Evolutionary conservation across 2,113 vertebrate species (phyloP).

Genomic region (Sinocyclocheilus anophthalmus): DNA sequence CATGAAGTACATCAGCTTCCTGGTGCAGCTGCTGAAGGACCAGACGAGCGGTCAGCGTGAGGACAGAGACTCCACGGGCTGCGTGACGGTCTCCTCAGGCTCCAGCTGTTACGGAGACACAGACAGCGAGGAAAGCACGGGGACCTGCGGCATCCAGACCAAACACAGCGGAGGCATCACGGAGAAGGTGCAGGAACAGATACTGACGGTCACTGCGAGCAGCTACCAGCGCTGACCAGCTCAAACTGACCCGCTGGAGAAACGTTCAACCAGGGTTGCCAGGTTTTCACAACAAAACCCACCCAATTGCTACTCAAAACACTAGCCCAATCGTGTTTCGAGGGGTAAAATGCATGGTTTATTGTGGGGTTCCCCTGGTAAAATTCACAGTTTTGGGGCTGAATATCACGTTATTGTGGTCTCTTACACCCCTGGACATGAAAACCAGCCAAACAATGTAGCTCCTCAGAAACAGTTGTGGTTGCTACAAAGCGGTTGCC

Average conservation of each 20-base stretch:
- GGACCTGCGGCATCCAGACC: neutral
- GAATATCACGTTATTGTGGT: too few relatives aligned
- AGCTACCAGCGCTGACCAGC: slow-evolving; percentile 73
- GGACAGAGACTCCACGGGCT: slow-evolving; percentile 78
- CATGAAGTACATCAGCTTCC: slow-evolving; percentile 91
- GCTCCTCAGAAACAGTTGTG: too few relatives aligned
- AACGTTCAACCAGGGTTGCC: neutral
- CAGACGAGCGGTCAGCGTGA: slow-evolving; percentile 87
- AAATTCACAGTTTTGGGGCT: too few relatives aligned
- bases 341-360: too few relatives aligned
- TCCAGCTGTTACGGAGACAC: slow-evolving; percentile 79
- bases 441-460: too few relatives aligned
- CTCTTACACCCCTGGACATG: too few relatives aligned
- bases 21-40: slow-evolving; percentile 84
- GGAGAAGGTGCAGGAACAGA: slow-evolving; percentile 72
- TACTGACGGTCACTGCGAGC: slow-evolving; percentile 61
- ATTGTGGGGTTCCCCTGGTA: too few relatives aligned
- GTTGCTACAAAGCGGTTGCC: too few relatives aligned
- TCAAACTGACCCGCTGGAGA: neutral
- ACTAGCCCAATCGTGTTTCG: too few relatives aligned
- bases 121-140: slow-evolving; percentile 75
- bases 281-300: too few relatives aligned
- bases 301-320: too few relatives aligned
- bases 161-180: slow-evolving; percentile 61
- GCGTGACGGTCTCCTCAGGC: slow-evolving; percentile 67